phyloP scores from a whole-genome alignment of 2,888 invertebrate genomes.

The Temnothorax rugatulus region DNA sequence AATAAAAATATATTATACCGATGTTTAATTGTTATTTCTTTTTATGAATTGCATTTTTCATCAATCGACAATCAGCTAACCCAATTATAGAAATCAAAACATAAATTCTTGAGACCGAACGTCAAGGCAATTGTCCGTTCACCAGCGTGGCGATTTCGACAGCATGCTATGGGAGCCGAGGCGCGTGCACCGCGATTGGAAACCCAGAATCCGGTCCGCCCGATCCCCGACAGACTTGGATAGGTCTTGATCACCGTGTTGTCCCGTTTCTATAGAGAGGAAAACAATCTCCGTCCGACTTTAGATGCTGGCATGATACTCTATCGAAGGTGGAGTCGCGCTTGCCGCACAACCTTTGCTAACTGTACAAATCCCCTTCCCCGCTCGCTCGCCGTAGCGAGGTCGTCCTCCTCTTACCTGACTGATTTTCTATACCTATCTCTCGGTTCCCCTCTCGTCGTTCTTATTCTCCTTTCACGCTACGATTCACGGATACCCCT shows the following conservation, averaged over 20 bases:
- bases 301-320: conserved; percentile 58
- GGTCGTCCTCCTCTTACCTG: conserved; percentile 60
- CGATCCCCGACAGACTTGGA: conserved; percentile 33
- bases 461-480: conserved; percentile 32
- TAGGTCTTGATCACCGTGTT: conserved; percentile 38
- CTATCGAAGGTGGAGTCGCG: conserved; percentile 73
- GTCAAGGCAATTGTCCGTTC: not conserved
- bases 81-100: not conserved
- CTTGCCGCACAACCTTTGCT: conserved; percentile 74
- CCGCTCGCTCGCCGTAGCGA: conserved; percentile 60
- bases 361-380: conserved; percentile 80
- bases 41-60: not conserved
- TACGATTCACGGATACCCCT: conserved; percentile 61
- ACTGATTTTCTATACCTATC: conserved; percentile 50
- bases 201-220: conserved; percentile 22
- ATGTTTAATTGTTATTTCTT: not conserved
- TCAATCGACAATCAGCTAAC: not conserved
- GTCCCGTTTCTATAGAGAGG: conserved; percentile 27
- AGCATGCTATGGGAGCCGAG: not conserved
- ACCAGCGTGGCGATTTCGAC: conserved; percentile 12
- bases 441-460: conserved; percentile 47
- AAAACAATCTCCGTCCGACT: conserved; percentile 65
- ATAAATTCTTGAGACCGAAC: conserved; percentile 2
- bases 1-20: not conserved
- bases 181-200: conserved; percentile 1